phyloP scores from a whole-genome alignment of 2,888 invertebrate genomes.

The Pyralis farinalis region DNA sequence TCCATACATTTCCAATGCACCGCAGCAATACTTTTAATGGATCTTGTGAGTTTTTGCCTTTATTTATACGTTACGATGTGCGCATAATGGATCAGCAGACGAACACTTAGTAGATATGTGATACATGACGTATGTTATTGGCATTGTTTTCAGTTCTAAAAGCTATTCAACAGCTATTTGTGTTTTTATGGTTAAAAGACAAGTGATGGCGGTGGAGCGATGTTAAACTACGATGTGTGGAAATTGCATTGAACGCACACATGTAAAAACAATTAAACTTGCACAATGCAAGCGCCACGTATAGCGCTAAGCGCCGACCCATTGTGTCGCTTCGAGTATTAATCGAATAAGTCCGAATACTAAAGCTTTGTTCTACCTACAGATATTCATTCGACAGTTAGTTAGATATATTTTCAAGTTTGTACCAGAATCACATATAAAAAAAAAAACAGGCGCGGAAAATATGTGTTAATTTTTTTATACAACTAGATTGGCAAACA shows the following conservation, averaged over 20 bases:
- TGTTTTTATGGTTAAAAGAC: constrained; percentile 9
- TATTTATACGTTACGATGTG: constrained; percentile 76
- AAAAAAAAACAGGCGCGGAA: no score
- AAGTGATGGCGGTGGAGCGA: background rate
- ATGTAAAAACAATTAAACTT: constrained; percentile 70
- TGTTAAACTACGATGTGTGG: background rate
- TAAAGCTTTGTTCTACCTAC: constrained; percentile 15
- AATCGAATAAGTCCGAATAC: constrained; percentile 56
- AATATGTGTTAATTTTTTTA: no score
- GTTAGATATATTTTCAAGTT: no score
- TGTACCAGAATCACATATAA: no score
- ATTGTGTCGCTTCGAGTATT: constrained; percentile 56
- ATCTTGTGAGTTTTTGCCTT: constrained; percentile 78
- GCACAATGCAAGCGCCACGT: constrained; percentile 54
- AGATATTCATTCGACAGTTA: background rate
- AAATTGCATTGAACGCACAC: constrained; percentile 17
- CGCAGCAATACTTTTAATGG: constrained; percentile 76
- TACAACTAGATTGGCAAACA: no score
- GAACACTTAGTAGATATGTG: constrained; percentile 63
- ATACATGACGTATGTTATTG: constrained; percentile 38
- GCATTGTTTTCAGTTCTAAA: constrained; percentile 9
- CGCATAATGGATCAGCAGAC: constrained; percentile 73
- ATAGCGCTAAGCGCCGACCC: constrained; percentile 47
- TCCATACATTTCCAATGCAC: constrained; percentile 46
- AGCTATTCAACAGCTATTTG: background rate